A percentile compares a stretch with the other conserved stretches of the same genome.
These are phyloP conservation scores for Argyresthia goedartella DNA, from an alignment of 2,888 invertebrate species.

Conservation along the genomic window DNA sequence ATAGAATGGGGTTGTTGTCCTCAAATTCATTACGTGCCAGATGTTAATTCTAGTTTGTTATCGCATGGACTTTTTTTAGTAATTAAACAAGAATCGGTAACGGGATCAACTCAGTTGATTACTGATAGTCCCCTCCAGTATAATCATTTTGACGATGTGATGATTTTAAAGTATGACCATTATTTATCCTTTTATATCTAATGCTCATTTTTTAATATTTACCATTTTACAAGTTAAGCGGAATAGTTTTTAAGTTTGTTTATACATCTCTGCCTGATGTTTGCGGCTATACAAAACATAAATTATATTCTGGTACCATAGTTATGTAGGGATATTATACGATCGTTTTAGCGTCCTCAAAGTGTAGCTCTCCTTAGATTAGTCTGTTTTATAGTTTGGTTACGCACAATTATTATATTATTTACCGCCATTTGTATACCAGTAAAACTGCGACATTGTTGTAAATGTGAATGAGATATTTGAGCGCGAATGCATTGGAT, in stretches of 20 bases:
- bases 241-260: conserved; percentile 47
- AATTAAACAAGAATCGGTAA: conserved; percentile 24
- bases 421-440: conserved; percentile 16
- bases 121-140: conserved; percentile 28
- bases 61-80: conserved; percentile 37
- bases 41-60: conserved; percentile 53
- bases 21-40: conserved; percentile 53
- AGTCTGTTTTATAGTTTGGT: conserved; percentile 33
- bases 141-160: conserved; percentile 44
- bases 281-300: conserved; percentile 19
- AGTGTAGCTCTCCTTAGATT: conserved; percentile 36
- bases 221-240: conserved; percentile 52
- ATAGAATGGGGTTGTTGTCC: conserved; percentile 30
- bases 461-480: not conserved
- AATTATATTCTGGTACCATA: conserved; percentile 40
- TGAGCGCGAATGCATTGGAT: conserved; percentile 23
- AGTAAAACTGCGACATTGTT: not conserved
- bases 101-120: conserved; percentile 39
- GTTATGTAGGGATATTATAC: conserved; percentile 28
- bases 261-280: conserved; percentile 39
- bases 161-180: conserved; percentile 51
- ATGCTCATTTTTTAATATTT: conserved; percentile 65
- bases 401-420: conserved; percentile 40
- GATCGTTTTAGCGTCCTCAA: not conserved
- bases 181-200: conserved; percentile 59